A percentile compares a stretch with the other conserved stretches of the same genome.
phyloP scores from a whole-genome alignment of 2,888 invertebrate species.

The Sarcophaga rosellei region DNA sequence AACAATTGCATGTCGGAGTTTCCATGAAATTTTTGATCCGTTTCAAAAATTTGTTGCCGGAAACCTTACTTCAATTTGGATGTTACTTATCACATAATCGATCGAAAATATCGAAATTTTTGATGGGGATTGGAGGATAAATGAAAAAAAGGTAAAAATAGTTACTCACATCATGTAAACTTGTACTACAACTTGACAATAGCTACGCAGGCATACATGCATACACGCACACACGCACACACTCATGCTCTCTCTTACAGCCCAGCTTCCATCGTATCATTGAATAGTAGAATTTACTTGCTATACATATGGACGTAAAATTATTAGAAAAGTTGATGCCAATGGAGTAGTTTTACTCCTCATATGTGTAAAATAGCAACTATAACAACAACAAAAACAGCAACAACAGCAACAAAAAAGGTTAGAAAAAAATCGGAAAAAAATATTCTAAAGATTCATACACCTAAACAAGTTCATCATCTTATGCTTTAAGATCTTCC shows the following conservation, averaged over 20 bases:
- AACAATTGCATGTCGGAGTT: too few relatives aligned
- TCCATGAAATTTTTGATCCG: too few relatives aligned
- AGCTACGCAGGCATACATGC: neutral
- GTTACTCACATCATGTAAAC: conserved; percentile 59
- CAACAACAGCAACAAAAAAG: conserved; percentile 5
- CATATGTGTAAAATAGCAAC: conserved; percentile 33
- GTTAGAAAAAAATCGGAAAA: neutral
- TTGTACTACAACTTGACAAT: conserved; percentile 64
- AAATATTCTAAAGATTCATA: conserved; percentile 30
- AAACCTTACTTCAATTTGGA: too few relatives aligned
- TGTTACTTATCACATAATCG: conserved; percentile 41
- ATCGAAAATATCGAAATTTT: conserved; percentile 28
- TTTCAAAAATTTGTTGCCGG: too few relatives aligned
- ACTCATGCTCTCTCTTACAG: conserved; percentile 23
- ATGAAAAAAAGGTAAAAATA: conserved; percentile 20
- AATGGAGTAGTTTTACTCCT: conserved; percentile 57
- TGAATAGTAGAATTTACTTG: conserved; percentile 39
- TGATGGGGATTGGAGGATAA: conserved; percentile 31
- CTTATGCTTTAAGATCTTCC: conserved; percentile 52
- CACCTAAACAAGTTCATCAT: conserved; percentile 46
- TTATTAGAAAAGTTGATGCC: conserved; percentile 56
- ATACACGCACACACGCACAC: conserved; percentile 19
- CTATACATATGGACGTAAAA: conserved; percentile 28
- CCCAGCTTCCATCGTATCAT: neutral
- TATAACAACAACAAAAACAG: neutral